Evolutionary conservation across 1,140 invertebrate genomes (phyloP), one percentile per base, ranked within the genome.

Genomic region (Solenopsis invicta): DNA sequence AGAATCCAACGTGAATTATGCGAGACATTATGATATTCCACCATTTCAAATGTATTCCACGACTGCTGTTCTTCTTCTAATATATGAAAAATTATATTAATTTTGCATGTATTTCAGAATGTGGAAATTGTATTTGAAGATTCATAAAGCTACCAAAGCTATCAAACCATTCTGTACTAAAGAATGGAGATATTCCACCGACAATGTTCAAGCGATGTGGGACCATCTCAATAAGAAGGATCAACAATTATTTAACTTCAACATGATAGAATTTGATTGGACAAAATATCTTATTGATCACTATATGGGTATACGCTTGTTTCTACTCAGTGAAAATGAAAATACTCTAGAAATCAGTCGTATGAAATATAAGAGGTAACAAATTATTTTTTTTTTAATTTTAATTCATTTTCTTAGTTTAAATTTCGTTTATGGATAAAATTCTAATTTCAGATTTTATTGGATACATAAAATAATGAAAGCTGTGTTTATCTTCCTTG

Each of bases 101-200:
- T n/a, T n/a, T n/a, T n/a, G n/a, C n/a, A n/a, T n/a, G n/a, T n/a
- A 41, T 67, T 90, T n/a, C 87, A 97, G 96, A 92, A 95, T 98
- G 92, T 93, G 97, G 77, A 97, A 97, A 87, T 96, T 97, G 24
- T 98, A 98, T 92, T 96, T 96, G 67, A 98, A 97, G 93, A 96
- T 99, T 52, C 96, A 97, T 89, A 97, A 97, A 95, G 96, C 0
- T 94, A 12, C 48, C 48, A 48, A 96, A 3, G 96, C 97, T 0
- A 95, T 98, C 21, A 96, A 97, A 16, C 97, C 97, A 90, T 99
- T 99, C 94, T 97, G 96, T 29, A 96, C 96, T 2, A 93, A 95
- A 52, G 96, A 97, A 89, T 98, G 98, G 96, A 93, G 95, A 1
- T 98, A 98, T 93, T 95, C 96, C 29, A 97, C 97, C 86, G 92